A percentile compares a stretch with the other conserved stretches of the same genome.
Evolutionary conservation across 2,797 vertebrate genomes (phyloP).

Genomic region (Xenopus petersii): DNA sequence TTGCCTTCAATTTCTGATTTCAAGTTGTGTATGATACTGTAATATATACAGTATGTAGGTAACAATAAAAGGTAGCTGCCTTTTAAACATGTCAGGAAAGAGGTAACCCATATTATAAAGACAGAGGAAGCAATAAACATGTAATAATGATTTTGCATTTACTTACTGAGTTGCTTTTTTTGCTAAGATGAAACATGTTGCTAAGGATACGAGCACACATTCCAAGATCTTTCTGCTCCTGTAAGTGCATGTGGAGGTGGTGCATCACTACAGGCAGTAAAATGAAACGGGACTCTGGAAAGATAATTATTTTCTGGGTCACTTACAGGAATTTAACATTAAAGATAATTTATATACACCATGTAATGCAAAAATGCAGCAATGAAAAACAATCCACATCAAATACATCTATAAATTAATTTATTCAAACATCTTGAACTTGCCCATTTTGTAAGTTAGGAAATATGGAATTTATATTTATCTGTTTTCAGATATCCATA

Average conservation of each 20-base stretch:
- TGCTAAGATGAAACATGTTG: conserved; percentile 93
- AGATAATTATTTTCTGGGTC: conserved; percentile 34
- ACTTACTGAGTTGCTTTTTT: conserved; percentile 86
- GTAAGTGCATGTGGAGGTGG: conserved; percentile 88
- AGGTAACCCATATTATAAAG: no score
- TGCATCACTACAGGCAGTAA: conserved; percentile 90
- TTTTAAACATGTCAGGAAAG: no score
- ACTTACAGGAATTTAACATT: background rate
- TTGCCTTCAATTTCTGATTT: no score
- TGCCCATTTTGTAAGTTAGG: no score
- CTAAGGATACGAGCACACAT: conserved; percentile 94
- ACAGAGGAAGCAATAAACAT: conserved; percentile 1
- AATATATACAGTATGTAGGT: no score
- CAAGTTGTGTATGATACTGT: no score
- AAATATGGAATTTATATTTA: no score
- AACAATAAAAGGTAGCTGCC: no score
- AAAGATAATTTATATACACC: conserved; percentile 17
- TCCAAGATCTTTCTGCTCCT: conserved; percentile 92
- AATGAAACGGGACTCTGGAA: conserved; percentile 87
- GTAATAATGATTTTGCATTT: conserved; percentile 40
- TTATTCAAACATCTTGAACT: no score
- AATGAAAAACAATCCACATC: background rate
- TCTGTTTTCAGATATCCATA: no score
- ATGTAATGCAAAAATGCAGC: conserved; percentile 17
- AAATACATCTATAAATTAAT: background rate